These are phyloP conservation scores for Halocynthia roretzi DNA, from an alignment of 23 tunicate species.

Conservation along the genomic window DNA sequence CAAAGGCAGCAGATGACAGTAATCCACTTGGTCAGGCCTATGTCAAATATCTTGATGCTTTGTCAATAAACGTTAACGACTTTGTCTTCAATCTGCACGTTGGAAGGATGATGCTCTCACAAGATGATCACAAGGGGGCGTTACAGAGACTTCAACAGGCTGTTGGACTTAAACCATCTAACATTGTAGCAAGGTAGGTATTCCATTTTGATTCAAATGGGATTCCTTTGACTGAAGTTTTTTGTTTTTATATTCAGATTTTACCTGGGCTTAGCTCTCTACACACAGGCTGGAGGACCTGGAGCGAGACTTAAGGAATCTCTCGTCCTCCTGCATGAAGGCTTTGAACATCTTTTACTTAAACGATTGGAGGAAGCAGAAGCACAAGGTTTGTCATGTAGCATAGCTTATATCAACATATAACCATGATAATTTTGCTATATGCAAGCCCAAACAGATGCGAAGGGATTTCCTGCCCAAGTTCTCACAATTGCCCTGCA, in stretches of 20 bases:
- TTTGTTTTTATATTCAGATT: conserved; percentile 17
- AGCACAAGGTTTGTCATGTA: conserved; percentile 29
- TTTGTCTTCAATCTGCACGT: conserved; percentile 59
- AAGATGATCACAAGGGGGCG: conserved; percentile 52
- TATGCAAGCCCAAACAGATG: no score
- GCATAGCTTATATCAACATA: no score
- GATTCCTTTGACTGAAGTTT: not conserved
- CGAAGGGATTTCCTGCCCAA: no score
- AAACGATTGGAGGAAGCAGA: conserved; percentile 52
- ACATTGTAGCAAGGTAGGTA: conserved; percentile 55
- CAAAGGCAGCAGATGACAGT: conserved; percentile 48
- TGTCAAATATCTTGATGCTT: conserved; percentile 82
- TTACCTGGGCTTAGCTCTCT: conserved; percentile 61
- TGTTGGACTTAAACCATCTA: conserved; percentile 64
- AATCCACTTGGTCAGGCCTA: conserved; percentile 74
- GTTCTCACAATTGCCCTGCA: no score
- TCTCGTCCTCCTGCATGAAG: conserved; percentile 56
- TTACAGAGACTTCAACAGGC: conserved; percentile 69
- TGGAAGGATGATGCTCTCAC: conserved; percentile 66
- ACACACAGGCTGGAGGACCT: conserved; percentile 38
- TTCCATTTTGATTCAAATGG: not conserved
- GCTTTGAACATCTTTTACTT: conserved; percentile 56
- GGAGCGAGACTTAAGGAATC: conserved; percentile 54
- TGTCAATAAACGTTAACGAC: conserved; percentile 57
- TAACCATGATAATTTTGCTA: no score